phyloP scores from a whole-genome alignment of 2,888 invertebrate species.

The Ypsolopha sequella region DNA sequence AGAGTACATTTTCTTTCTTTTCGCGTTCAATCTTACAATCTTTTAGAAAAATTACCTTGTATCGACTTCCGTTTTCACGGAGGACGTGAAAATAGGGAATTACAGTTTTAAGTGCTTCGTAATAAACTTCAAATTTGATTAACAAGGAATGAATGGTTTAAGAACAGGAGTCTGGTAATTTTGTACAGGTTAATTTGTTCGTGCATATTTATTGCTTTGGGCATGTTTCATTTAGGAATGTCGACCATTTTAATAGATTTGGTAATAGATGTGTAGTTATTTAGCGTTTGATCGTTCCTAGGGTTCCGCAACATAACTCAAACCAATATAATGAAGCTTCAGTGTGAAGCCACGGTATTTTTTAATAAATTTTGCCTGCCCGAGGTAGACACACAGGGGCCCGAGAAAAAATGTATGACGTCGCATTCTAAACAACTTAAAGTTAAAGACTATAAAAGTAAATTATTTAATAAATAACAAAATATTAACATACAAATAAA shows the following conservation, averaged over 20 bases:
- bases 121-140: constrained; percentile 10
- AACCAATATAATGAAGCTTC: too few relatives aligned
- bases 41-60: constrained; percentile 3
- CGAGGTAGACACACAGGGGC: too few relatives aligned
- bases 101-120: background rate
- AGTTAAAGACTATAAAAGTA: too few relatives aligned
- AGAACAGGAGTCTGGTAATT: background rate
- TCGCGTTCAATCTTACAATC: constrained; percentile 13
- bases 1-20: constrained; percentile 25
- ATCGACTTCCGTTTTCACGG: constrained; percentile 29
- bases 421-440: too few relatives aligned
- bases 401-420: too few relatives aligned
- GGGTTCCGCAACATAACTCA: too few relatives aligned
- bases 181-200: constrained; percentile 4
- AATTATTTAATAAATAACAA: too few relatives aligned
- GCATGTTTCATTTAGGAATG: background rate
- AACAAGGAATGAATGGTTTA: constrained; percentile 5
- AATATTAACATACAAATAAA: too few relatives aligned
- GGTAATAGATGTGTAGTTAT: background rate
- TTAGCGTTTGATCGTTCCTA: too few relatives aligned
- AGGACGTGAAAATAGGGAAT: constrained; percentile 12
- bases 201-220: constrained; percentile 3
- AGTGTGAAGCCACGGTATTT: too few relatives aligned
- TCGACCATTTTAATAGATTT: background rate
- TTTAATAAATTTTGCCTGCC: too few relatives aligned